Evolutionary conservation across 2,113 vertebrate species (phyloP), one percentile per base, ranked within the genome.

Genomic region (Oriolus oriolus): DNA sequence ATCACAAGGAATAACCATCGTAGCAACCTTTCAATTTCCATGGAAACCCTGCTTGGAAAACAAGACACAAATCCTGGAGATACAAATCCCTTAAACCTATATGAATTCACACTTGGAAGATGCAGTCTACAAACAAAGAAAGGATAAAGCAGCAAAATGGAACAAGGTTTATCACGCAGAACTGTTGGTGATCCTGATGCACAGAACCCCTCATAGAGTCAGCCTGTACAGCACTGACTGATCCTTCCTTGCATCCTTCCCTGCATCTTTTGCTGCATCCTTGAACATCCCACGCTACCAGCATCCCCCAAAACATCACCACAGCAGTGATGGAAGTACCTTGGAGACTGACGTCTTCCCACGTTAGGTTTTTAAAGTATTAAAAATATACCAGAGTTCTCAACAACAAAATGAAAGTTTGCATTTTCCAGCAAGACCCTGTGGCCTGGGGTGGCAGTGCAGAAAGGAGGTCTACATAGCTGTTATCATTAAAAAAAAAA

Each of bases 11-110:
- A 96, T 93, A 97, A 95, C 42, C 68, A 95, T 47, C 91, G 73
- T 23, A 96, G 74, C 71, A 94, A 79, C 79, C 88, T 94, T 95
- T 82, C 57, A 21, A 84, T 95, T 97, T 93, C 94, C 95, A 94
- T 97, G 91, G 94, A 96, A 97, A 97, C 69, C 56, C 23, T 71
- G 33, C 57, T 65, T 44, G 92, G 41, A 95, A 91, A 69, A 93
- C 49, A 87, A 89, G 41, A 90, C 37, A 95, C 41, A 92, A 75
- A 85, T 81, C 54, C 23, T 66, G 91, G 39, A 75, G 93, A 95
- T 27, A 80, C 31, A 81, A 91, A 95, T 89, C 54, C 92, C 82
- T 75, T 81, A 87, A 24, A 92, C 10, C 35, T 84, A 69, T 61
- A 71, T 23, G 78, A 90, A 73, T 57, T 66, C 64, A 71, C 44